Base-by-base conservation (phyloP, 2,888 invertebrate species). In the Cistogaster globosa region DNA sequence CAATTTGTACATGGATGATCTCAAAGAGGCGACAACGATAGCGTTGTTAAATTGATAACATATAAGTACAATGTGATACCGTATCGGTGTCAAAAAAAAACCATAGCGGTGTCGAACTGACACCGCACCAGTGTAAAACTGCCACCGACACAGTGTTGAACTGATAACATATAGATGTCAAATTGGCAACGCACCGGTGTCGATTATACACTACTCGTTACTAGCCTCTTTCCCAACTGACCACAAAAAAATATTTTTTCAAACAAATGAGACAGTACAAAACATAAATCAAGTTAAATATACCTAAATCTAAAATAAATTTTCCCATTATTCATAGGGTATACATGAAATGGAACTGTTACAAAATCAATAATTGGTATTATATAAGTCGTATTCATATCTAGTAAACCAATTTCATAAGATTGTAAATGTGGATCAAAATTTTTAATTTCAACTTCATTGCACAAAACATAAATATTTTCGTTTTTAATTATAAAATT, bases 251-350 rank as follows among this genome's bases (percentile, higher is more conserved):
- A 38, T 9, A 38, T 38, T 9, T 38, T 38, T 1, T 57, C 18
- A 11, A 45, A 45, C 12, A 45, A 45, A 45, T 1, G 5, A 45
- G 12, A 45, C 5, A 14, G 12, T 12, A 45, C 14, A 45, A 45
- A 11, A 16, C 12, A 45, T 45, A 45, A 16, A 14, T 45, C 9
- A 45, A 45, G 4, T 45, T 45, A 45, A 45, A 14, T 5, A 45
- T 5, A 58, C 45, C 72, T 71, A 48, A 14, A 12, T 65, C 55
- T 79, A 65, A 71, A 32, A 72, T 67, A 74, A 14, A 48, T 67
- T 51, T 80, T 67, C 14, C 74, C 80, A 74, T 80, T 80, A 38
- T 79, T 67, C 11, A 67, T 76, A 22, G 57, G 76, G 26, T 26
- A 26, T 26, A 26, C 12, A 55, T 76, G 76, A 16, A 76, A 45